Evolutionary conservation across 2,888 invertebrate genomes (phyloP).

Genomic region (Platerodrilus igneus): DNA sequence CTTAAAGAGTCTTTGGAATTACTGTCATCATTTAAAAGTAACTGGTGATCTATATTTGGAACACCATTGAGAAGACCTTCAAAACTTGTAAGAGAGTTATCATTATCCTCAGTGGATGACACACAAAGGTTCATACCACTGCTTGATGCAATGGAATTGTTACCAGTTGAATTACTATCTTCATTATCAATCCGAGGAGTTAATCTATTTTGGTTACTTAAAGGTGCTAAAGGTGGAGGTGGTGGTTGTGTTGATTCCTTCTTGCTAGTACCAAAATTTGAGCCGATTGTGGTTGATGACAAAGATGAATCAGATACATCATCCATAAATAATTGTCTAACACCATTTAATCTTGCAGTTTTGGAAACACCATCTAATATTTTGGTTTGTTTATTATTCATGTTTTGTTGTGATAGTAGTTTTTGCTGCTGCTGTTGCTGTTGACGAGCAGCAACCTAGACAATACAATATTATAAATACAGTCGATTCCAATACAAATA

Average conservation of each 20-base stretch:
- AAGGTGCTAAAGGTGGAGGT: conserved; percentile 51
- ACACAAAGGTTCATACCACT: conserved; percentile 48
- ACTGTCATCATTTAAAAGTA: conserved; percentile 51
- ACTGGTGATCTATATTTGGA: conserved; percentile 52
- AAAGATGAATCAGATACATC: conserved; percentile 45
- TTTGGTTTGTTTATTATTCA: conserved; percentile 32
- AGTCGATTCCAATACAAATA: no score
- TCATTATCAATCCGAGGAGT: conserved; percentile 42
- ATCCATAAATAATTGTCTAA: conserved; percentile 43
- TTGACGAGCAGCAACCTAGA: conserved; percentile 64
- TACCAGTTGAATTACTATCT: conserved; percentile 50
- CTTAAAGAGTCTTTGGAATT: conserved; percentile 49
- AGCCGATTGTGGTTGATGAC: conserved; percentile 40
- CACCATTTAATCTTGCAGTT: conserved; percentile 44
- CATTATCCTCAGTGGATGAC: conserved; percentile 53
- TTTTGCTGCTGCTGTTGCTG: conserved; percentile 62
- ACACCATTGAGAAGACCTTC: conserved; percentile 59
- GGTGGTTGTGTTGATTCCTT: conserved; percentile 49
- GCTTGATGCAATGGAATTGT: conserved; percentile 57
- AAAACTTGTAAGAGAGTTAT: conserved; percentile 60
- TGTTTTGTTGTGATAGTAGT: conserved; percentile 52
- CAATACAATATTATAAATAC: no score
- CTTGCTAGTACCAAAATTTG: conserved; percentile 40
- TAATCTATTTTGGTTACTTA: conserved; percentile 36
- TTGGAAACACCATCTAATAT: conserved; percentile 38